Base-by-base conservation (phyloP, 2,888 invertebrate genomes). In the Ferrisia virgata region DNA sequence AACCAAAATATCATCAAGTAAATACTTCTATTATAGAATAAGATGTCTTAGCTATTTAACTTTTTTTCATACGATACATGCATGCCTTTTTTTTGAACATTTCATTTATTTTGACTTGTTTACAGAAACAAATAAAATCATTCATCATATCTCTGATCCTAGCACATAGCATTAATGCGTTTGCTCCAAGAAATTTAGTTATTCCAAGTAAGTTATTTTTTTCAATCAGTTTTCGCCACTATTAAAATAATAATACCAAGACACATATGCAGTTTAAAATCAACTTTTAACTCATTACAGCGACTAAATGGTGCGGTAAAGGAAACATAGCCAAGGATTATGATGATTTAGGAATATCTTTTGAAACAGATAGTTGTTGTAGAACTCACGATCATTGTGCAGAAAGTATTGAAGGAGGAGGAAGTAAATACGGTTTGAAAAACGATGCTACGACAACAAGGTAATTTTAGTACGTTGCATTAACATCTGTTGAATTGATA, bases 261-360 rank as follows among this genome's bases (percentile, higher is more conserved):
- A 64, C 2, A 64, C 3, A 3, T 15, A 72, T 5, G 28, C 6
- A 72, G 2, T 72, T 58, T 3, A 25, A 25, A 58, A 58, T 58
- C 18, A 22, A 22, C 53, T 39, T 5, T 9, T 5, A 82, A 31
- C 82, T 39, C 31, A 28, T 40, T 11, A 18, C 22, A 85, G 85
- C 84, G 9, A 85, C 84, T 3, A 85, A 84, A 58, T 85, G 85
- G 85, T 85, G 85, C 33, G 85, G 85, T 9, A 47, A 58, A 28
- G 85, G 85, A 58, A 84, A 85, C 39, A 81, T 85, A 9, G 85
- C 85, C 9, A 53, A 69, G 13, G 47, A 84, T 39, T 79, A 84
- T 36, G 80, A 80, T 13, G 85, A 85, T 36, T 53, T 84, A 4
- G 85, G 85, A 9, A 31, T 64, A 13, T 31, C 79, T 11, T 39